Conservation (phyloP, 2,888 invertebrate genomes). For the Coecobrya sp. region DNA sequence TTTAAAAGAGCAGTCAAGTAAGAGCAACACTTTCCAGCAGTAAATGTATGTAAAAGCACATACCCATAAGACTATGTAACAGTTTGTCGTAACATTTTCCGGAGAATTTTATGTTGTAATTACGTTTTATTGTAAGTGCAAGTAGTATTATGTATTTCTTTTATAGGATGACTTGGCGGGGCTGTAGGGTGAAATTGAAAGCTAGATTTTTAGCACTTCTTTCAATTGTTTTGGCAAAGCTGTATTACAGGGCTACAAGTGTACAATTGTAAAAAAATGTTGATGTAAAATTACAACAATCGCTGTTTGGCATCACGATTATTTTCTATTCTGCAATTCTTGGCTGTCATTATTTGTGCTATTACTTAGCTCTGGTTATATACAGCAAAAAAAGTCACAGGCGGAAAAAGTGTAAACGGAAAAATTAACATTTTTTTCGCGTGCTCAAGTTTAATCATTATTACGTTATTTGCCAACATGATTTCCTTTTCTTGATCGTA, state of each 20-base stretch:
- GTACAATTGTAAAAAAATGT: conserved; percentile 1
- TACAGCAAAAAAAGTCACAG: not conserved
- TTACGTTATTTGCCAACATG: conserved; percentile 26
- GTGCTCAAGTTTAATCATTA: conserved; percentile 65
- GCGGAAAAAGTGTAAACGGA: not conserved
- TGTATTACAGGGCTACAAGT: not conserved
- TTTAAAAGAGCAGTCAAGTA: conserved; percentile 15
- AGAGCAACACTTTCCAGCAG: not conserved
- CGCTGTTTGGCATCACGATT: not conserved
- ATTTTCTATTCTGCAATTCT: not conserved
- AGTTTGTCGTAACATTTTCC: conserved; percentile 75
- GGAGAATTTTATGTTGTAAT: conserved; percentile 72
- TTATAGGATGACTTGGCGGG: not conserved
- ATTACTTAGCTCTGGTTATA: too few species aligned
- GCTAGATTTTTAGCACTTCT: not conserved
- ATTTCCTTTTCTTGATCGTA: conserved; percentile 53
- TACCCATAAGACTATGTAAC: conserved; percentile 52
- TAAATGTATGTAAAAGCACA: not conserved
- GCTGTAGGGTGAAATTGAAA: not conserved
- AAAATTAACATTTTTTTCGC: conserved; percentile 50
- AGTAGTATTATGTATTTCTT: not conserved
- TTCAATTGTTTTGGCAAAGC: not conserved
- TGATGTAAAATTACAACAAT: not conserved
- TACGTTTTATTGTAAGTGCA: conserved; percentile 62
- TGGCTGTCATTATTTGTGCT: too few species aligned